phyloP scores from a whole-genome alignment of 2,888 invertebrate genomes.

The Pedicia rivosa region DNA sequence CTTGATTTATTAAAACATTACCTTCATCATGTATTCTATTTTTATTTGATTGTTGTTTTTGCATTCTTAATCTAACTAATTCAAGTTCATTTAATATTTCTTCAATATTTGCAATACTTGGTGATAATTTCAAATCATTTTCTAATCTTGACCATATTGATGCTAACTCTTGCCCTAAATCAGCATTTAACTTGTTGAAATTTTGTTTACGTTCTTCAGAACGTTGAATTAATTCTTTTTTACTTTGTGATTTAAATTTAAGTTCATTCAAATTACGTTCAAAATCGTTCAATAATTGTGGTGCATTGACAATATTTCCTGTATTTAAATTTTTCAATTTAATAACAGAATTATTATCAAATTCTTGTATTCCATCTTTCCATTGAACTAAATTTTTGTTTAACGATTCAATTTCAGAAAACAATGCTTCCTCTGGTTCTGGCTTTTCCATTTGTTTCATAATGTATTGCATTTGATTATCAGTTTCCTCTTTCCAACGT shows the following conservation, averaged over 20 bases:
- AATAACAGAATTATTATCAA: slow-evolving; percentile 51
- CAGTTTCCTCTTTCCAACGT: slow-evolving; percentile 65
- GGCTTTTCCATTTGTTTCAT: slow-evolving; percentile 63
- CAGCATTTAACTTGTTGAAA: slow-evolving; percentile 57
- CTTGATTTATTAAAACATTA: slow-evolving; percentile 60
- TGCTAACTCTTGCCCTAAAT: slow-evolving; percentile 47
- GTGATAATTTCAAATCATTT: slow-evolving; percentile 21
- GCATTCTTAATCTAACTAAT: slow-evolving; percentile 37
- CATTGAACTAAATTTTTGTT: slow-evolving; percentile 49
- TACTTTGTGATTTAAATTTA: slow-evolving; percentile 46
- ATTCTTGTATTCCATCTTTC: slow-evolving; percentile 49
- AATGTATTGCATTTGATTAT: slow-evolving; percentile 61
- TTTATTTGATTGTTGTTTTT: slow-evolving; percentile 42
- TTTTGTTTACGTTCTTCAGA: slow-evolving; percentile 61
- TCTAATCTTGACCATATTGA: slow-evolving; percentile 24
- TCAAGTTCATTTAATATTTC: slow-evolving; percentile 32
- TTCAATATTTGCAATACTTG: slow-evolving; percentile 26
- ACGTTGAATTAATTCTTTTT: slow-evolving; percentile 50
- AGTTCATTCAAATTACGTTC: slow-evolving; percentile 52
- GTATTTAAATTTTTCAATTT: slow-evolving; percentile 54
- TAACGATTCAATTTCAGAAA: slow-evolving; percentile 53
- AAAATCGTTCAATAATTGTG: slow-evolving; percentile 52
- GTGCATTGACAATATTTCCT: slow-evolving; percentile 55
- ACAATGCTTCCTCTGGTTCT: slow-evolving; percentile 47
- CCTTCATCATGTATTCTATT: slow-evolving; percentile 66